Conservation (phyloP, 2,888 invertebrate species). For the Lasioglossum marginatum region DNA sequence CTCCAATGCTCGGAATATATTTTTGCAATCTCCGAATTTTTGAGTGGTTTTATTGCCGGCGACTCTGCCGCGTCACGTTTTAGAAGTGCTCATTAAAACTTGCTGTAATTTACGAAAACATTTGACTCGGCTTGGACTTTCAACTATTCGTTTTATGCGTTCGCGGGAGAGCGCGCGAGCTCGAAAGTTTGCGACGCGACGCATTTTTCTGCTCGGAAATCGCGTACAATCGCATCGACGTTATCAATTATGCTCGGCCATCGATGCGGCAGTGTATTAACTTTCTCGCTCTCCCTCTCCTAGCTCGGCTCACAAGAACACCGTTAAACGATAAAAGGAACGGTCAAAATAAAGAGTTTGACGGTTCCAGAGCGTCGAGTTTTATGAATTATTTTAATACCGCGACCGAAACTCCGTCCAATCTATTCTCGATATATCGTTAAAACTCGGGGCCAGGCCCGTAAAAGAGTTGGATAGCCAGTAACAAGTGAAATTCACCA, state of each 20-base stretch:
- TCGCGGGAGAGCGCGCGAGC: not conserved
- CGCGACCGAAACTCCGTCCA: not conserved
- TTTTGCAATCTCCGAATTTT: not conserved
- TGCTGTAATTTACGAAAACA: slow-evolving; percentile 4
- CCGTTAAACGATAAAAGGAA: not conserved
- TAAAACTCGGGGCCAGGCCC: not conserved
- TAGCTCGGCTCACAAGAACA: not conserved
- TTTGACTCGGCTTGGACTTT: not conserved
- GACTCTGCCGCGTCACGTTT: not conserved
- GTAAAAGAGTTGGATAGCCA: not conserved
- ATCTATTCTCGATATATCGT: not conserved
- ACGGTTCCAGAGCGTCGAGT: not conserved
- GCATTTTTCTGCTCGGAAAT: not conserved
- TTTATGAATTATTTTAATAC: not conserved
- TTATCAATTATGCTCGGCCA: not conserved
- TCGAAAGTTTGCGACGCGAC: not conserved
- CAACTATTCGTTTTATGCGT: not conserved
- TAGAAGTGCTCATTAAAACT: not conserved
- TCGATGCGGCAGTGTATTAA: not conserved
- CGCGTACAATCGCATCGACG: not conserved
- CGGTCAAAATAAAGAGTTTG: not conserved
- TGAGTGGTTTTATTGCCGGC: not conserved
- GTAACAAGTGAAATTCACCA: not conserved
- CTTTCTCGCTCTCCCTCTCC: not conserved
- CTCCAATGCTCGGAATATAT: not conserved